Evolutionary conservation across 2,113 vertebrate genomes (phyloP).

Genomic region (Theristicus caerulescens): DNA sequence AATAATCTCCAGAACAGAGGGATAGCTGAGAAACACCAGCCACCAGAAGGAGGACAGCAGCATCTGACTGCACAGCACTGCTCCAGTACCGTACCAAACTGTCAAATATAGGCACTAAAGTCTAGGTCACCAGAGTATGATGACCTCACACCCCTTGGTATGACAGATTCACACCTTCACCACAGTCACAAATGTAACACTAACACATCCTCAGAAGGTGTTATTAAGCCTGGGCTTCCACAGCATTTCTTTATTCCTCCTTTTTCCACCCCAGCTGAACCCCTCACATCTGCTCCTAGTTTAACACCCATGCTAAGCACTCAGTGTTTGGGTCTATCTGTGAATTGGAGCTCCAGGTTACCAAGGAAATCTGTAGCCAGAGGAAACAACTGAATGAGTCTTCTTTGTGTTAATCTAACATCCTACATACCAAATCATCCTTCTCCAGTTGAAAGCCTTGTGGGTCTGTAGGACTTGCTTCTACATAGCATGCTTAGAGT

Average conservation of each 20-base stretch:
- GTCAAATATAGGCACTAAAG: neutral
- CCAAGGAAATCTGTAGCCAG: neutral
- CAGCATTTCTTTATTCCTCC: neutral
- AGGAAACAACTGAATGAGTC: neutral
- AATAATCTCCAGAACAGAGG: neutral
- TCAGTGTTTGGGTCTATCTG: neutral
- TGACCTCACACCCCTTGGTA: neutral
- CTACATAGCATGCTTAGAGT: neutral
- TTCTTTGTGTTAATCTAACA: neutral
- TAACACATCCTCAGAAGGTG: neutral
- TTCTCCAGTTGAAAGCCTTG: neutral
- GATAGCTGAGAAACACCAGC: neutral
- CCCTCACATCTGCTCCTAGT: neutral
- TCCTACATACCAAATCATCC: neutral
- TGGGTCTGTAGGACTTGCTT: neutral
- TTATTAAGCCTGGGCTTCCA: neutral
- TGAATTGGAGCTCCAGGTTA: neutral
- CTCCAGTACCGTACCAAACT: neutral
- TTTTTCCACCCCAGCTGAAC: neutral
- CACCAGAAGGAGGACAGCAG: neutral
- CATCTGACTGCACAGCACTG: neutral
- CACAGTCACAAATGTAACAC: neutral
- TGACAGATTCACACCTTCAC: neutral
- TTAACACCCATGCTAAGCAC: neutral
- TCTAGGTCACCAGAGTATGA: neutral